Percentiles rank a stretch among this genome's conserved stretches.
Evolutionary conservation across 2,888 invertebrate species (phyloP).

Genomic region (Cantharis rufa): DNA sequence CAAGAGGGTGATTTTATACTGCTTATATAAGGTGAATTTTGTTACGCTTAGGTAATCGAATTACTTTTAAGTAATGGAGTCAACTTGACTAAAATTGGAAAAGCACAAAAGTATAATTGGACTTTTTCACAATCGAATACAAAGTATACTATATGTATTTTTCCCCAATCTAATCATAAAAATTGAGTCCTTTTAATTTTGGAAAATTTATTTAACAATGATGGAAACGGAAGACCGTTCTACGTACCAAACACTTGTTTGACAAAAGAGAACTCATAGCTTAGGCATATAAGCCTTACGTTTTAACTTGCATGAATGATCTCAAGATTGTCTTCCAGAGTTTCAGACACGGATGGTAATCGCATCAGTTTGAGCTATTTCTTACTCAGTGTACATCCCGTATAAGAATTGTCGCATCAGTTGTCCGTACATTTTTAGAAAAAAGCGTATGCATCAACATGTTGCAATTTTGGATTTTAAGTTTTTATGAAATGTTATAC

Average conservation of each 20-base stretch:
- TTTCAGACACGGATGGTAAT: background rate
- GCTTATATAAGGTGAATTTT: conserved; percentile 31
- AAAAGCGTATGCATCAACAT: no score
- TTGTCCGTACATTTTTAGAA: background rate
- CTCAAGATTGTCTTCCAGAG: background rate
- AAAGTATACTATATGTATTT: background rate
- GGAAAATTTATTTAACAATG: background rate
- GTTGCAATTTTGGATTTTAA: no score
- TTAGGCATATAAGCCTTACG: background rate
- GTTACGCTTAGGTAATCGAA: conserved; percentile 30
- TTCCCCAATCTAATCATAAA: background rate
- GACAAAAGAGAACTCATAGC: background rate
- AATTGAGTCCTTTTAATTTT: background rate
- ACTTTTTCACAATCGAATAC: background rate
- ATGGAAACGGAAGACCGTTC: background rate
- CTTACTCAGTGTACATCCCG: background rate
- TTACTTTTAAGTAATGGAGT: conserved; percentile 29
- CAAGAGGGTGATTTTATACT: conserved; percentile 31
- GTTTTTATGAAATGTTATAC: no score
- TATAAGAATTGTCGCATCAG: background rate
- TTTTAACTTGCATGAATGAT: background rate
- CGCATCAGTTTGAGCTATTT: background rate
- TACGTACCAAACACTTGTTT: background rate
- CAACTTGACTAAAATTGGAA: conserved; percentile 22
- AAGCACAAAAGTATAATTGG: conserved; percentile 25